A percentile compares a stretch with the other conserved stretches of the same genome.
These are phyloP conservation scores for Nannobrachium achirus DNA, from an alignment of 2,113 vertebrate species.

Conservation along the genomic window DNA sequence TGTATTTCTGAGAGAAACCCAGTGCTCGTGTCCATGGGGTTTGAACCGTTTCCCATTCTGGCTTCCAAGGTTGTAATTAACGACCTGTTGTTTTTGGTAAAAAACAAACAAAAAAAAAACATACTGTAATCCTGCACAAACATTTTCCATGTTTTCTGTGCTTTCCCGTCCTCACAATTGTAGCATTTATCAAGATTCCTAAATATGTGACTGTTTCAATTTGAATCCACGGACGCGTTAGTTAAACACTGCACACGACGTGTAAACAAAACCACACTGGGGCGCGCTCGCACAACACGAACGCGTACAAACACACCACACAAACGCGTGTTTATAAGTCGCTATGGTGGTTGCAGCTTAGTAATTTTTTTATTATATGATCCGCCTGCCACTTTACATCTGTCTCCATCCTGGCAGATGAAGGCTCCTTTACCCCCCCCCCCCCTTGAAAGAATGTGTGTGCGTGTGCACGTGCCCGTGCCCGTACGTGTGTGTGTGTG, in stretches of 20 bases:
- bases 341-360: slow-evolving; percentile 12
- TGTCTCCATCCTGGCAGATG: slow-evolving; percentile 47
- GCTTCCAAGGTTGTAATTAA: slow-evolving; percentile 37
- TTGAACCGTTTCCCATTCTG: slow-evolving; percentile 34
- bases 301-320: neutral
- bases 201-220: slow-evolving; percentile 43
- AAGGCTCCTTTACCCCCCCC: slow-evolving; percentile 66
- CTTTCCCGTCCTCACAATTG: slow-evolving; percentile 20
- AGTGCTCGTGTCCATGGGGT: slow-evolving; percentile 7
- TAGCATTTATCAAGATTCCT: slow-evolving; percentile 35
- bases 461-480: neutral
- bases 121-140: slow-evolving; percentile 1
- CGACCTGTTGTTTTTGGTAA: slow-evolving; percentile 35
- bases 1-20: neutral
- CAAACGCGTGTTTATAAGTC: slow-evolving; percentile 5
- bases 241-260: slow-evolving; percentile 13
- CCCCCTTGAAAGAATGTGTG: neutral
- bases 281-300: slow-evolving; percentile 2
- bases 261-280: slow-evolving; percentile 28
- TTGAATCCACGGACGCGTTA: slow-evolving; percentile 24
- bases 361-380: slow-evolving; percentile 27
- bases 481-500: neutral
- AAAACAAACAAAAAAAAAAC: slow-evolving; percentile 1
- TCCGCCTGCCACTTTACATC: slow-evolving; percentile 52
- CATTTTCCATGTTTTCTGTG: slow-evolving; percentile 23